A percentile compares a stretch with the other conserved stretches of the same genome.
phyloP scores from a whole-genome alignment of 2,888 invertebrate genomes.

The Ormyrus nitidulus region DNA sequence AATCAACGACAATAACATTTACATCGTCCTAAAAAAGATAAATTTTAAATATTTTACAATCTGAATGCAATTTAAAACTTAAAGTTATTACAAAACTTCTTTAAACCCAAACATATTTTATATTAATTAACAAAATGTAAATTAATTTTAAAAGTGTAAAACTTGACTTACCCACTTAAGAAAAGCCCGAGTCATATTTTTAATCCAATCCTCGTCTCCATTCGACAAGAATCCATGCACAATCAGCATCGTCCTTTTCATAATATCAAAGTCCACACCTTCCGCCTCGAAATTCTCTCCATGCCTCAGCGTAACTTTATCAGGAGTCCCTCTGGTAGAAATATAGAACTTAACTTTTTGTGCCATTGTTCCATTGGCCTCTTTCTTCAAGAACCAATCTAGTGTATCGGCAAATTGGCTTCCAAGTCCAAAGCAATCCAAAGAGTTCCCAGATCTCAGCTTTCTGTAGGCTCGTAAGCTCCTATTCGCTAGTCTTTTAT shows the following conservation, averaged over 20 bases:
- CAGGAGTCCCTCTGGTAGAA: conserved; percentile 74
- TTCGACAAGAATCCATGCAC: conserved; percentile 82
- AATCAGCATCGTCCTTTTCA: conserved; percentile 78
- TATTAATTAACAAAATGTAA: too few species aligned
- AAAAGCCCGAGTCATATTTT: conserved; percentile 72
- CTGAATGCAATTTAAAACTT: too few species aligned
- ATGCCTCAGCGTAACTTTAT: conserved; percentile 74
- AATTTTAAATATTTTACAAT: too few species aligned
- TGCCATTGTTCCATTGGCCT: conserved; percentile 73
- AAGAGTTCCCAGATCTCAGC: too few species aligned
- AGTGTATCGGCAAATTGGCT: conserved; percentile 68
- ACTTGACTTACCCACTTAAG: too few species aligned
- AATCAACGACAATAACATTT: conserved; percentile 81
- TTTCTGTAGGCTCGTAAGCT: too few species aligned
- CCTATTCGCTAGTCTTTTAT: too few species aligned
- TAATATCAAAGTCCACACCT: conserved; percentile 78
- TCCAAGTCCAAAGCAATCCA: too few species aligned
- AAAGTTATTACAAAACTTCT: too few species aligned
- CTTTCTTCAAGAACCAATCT: conserved; percentile 75
- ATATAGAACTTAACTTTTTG: conserved; percentile 78
- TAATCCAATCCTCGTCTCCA: conserved; percentile 79
- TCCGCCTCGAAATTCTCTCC: conserved; percentile 78
- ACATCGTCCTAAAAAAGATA: conserved; percentile 77
- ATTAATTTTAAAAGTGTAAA: too few species aligned
- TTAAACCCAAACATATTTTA: too few species aligned